These are phyloP conservation scores for Ophraella communa DNA, from an alignment of 2,888 invertebrate genomes.

Conservation along the genomic window DNA sequence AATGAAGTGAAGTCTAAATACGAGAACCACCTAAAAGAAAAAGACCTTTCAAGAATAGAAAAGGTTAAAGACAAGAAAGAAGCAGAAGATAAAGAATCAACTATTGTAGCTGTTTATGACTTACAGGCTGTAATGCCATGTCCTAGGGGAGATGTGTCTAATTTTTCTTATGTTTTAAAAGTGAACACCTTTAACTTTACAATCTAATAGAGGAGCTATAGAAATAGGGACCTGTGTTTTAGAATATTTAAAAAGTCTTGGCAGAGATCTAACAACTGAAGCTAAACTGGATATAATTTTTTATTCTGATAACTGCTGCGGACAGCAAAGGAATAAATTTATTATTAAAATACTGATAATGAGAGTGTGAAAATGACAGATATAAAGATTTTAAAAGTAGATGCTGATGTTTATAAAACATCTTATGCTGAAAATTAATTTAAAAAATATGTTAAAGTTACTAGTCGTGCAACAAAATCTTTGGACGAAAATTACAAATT, in stretches of 20 bases:
- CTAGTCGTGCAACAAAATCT: not conserved
- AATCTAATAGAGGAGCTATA: constrained; percentile 25
- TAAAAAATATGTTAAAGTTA: not conserved
- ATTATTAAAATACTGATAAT: not conserved
- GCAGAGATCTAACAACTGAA: constrained; percentile 3
- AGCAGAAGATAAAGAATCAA: not conserved
- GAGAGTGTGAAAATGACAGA: not conserved
- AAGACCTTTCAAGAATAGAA: not conserved
- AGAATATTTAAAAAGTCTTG: constrained; percentile 12
- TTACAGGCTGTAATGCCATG: constrained; percentile 15
- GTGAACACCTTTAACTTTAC: constrained; percentile 31
- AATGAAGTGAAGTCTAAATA: not conserved
- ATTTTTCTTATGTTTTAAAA: constrained; percentile 31
- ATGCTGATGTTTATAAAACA: not conserved
- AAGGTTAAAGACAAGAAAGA: not conserved
- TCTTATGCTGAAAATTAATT: not conserved
- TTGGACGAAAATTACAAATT: not conserved
- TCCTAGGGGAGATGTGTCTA: constrained; percentile 18
- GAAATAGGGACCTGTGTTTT: constrained; percentile 29
- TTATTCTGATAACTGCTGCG: constrained; percentile 20
- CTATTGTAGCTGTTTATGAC: constrained; percentile 1
- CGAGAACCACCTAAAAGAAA: not conserved
- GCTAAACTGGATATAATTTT: constrained; percentile 6
- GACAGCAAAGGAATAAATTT: constrained; percentile 1
- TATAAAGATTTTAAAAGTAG: not conserved